phyloP scores from a whole-genome alignment of 2,113 vertebrate species.

The Corythornis madagascariensis region DNA sequence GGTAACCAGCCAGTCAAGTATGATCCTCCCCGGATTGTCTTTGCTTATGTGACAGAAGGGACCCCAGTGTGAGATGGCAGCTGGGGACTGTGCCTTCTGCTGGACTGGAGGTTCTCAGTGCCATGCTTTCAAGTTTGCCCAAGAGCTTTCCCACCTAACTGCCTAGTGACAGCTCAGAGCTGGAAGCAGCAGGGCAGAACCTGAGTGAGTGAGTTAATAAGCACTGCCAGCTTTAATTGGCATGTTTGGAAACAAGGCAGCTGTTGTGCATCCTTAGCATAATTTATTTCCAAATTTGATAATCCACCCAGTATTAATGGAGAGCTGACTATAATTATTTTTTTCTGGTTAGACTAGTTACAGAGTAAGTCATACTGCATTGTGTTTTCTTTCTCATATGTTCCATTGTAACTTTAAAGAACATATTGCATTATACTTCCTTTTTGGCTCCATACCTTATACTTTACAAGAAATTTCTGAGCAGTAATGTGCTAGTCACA shows the following conservation, averaged over 20 bases:
- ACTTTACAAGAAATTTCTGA: slow-evolving; percentile 43
- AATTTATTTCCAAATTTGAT: slow-evolving; percentile 66
- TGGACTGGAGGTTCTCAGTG: neutral
- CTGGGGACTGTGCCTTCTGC: neutral
- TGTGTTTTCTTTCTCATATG: slow-evolving; percentile 32
- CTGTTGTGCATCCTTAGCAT: slow-evolving; percentile 29
- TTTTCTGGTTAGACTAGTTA: slow-evolving; percentile 54
- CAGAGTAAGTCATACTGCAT: slow-evolving; percentile 14
- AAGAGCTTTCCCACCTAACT: neutral
- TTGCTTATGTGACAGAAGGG: neutral
- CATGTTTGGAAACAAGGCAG: slow-evolving; percentile 48
- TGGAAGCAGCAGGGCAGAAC: neutral
- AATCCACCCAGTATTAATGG: slow-evolving; percentile 57
- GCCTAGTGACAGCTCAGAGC: neutral
- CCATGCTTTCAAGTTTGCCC: neutral
- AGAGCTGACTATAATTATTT: slow-evolving; percentile 50
- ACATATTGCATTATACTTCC: slow-evolving; percentile 41
- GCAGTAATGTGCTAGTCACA: slow-evolving; percentile 19
- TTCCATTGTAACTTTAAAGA: slow-evolving; percentile 41
- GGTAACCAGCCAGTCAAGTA: neutral
- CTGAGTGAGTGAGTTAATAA: neutral
- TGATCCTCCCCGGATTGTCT: neutral
- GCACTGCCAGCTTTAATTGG: slow-evolving; percentile 35
- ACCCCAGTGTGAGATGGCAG: neutral
- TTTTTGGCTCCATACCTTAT: slow-evolving; percentile 57